Base-by-base conservation (phyloP, 2,888 invertebrate species). In the Pseudoips prasinana region DNA sequence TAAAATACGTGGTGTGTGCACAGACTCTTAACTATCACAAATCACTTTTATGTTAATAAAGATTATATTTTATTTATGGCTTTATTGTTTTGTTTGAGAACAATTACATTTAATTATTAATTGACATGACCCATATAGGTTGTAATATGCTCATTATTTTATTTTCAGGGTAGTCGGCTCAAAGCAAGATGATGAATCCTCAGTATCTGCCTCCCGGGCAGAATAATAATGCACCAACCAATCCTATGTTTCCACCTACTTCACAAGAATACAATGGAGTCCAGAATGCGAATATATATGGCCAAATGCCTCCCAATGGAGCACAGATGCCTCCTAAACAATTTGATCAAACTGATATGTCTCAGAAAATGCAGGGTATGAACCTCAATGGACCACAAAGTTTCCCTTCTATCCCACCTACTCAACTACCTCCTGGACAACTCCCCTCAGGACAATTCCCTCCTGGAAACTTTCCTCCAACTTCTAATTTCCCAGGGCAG, bases 281-380 rank as follows among this genome's bases (percentile, higher is more conserved):
- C 19, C 83, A 79, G 32, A 86, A 85, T 46, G 72, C 86, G 0
- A 88, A 85, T 31, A 58, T 71, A 7, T 86, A 75, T 37, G 71
- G 54, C 25, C 83, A 81, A 37, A 64, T 75, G 59, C 73, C 77
- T 29, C 56, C 73, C 1, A 55, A 53, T 2, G 55, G 58, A n/a
- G 58, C 54, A 9, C 54, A 52, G 25, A 48, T 43, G 42, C 48
- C 42, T 27, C 45, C 38, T 3, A 54, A 52, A 36, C 61, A 68
- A 9, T 68, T 64, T 30, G 74, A 79, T 20, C 72, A 56, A 9
- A 41, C 49, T 22, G 84, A 87, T 5, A 79, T 89, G 69, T 63
- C 85, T 5, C 85, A 87, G 40, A 89, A 89, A 45, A 84, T 89
- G 80, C 85, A 90, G 34, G 77, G 63, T 26, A 80, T 90, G 72